phyloP scores from a whole-genome alignment of 2,113 vertebrate genomes.

The Paratilapia polleni region DNA sequence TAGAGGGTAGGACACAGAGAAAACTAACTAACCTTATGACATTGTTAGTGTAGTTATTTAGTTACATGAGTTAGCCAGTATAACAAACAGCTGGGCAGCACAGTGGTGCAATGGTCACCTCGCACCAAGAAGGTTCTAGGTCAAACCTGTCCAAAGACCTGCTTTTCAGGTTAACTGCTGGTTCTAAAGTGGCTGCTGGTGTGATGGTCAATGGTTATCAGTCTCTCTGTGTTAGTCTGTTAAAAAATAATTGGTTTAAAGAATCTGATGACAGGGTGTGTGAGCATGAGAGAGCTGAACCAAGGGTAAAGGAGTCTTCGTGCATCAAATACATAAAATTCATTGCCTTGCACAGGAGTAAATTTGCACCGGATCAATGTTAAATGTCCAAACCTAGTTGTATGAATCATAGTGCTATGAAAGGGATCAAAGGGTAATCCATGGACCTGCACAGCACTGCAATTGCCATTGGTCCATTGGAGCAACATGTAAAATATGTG shows the following conservation, averaged over 20 bases:
- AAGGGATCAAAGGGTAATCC: neutral
- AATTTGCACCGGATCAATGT: neutral
- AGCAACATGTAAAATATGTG: neutral
- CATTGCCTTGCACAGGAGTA: neutral
- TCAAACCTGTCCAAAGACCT: too few species aligned
- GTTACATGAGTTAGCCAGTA: neutral
- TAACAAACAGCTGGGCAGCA: neutral
- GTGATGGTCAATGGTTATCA: neutral
- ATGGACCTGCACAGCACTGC: neutral
- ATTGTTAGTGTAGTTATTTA: too few species aligned
- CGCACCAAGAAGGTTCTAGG: too few species aligned
- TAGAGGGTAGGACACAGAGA: too few species aligned
- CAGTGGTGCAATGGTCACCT: neutral
- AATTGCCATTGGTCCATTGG: neutral
- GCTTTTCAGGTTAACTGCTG: too few species aligned
- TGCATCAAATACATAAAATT: too few species aligned
- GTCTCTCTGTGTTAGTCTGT: too few species aligned
- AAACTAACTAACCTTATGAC: neutral
- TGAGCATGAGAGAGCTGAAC: neutral
- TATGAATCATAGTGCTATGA: neutral
- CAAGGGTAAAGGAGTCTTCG: neutral
- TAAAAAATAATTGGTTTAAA: too few species aligned
- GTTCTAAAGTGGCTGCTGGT: neutral
- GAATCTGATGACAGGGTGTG: too few species aligned
- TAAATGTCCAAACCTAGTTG: neutral